Base-by-base conservation (phyloP, 2,888 invertebrate genomes). In the Sturmia bella region DNA sequence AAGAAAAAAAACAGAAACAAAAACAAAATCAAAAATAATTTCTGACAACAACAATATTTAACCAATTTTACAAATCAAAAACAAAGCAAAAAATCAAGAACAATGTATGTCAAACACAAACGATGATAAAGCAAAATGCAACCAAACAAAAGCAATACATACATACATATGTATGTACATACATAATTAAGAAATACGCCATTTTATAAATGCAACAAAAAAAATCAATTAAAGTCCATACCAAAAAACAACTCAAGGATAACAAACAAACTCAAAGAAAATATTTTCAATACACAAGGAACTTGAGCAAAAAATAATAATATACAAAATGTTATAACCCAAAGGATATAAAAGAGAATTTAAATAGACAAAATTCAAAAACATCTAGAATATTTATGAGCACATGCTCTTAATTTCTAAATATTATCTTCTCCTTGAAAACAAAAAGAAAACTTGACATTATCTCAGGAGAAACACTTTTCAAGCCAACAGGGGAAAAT, bases 141-240 rank as follows among this genome's bases (percentile, higher is more conserved):
- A 56, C 11, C 45, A 13, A 13, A 17, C 3, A 21, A 59, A 57
- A 19, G 7, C 19, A 52, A 41, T 39, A 39, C n/a, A 4, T 17
- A 32, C 37, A n/a, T n/a, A n/a, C n/a, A n/a, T n/a, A n/a, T n/a
- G n/a, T n/a, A n/a, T 21, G 12, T 41, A 17, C 61, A 78, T 57
- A 61, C 45, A 61, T 74, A 61, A 66, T 77, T 48, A 79, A 77
- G 66, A 83, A 75, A 81, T 63, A 77, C 84, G 83, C 84, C 84
- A 84, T 84, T 81, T 83, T 80, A 57, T 72, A 39, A 57, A 11
- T 3, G 19, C 7, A n/a, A 59, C 24, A 52, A 61, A 48, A 63
- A n/a, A 72, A 79, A 69, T 52, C 41, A 61, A 17, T 61, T 45
- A 45, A 76, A 45, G 21, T 59, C 19, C 21, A 32, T 56, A 45